Evolutionary conservation across 2,113 vertebrate species (phyloP), one percentile per base, ranked within the genome.

Genomic region (Colinus virginianus): DNA sequence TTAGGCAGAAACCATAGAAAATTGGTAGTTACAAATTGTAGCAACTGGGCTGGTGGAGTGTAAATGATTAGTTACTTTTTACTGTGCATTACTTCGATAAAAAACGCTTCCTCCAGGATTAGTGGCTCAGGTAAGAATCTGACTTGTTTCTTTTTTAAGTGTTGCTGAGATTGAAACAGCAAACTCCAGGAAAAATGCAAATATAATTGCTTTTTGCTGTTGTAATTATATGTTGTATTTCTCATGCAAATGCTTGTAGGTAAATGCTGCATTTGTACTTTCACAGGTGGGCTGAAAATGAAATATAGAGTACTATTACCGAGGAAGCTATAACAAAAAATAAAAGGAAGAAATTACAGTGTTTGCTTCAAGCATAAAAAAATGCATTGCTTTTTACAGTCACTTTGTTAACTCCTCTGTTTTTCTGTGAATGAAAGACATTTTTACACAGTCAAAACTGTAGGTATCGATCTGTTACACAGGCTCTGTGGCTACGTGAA

Each of bases 191-290:
- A 74, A 72, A 96, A 88, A 55, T 88, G 46, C 55, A 95, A 89
- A 94, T 91, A 70, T 83, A 67, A 49, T 69, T 7, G 22, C 34
- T 87, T 93, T 97, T 96, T 95, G n/a, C 90, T 89, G 36, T 87
- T 92, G 80, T 94, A 96, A 97, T 97, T 95, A 86, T 36, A 84
- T 61, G 51, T 51, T 95, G 80, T 84, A 88, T 94, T 95, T 96
- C 55, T 95, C 63, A 90, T 78, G 90, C 71, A 94, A 96, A 88
- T 90, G 30, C 34, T 82, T 69, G 66, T 72, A 63, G 42, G 82
- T 95, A 96, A 96, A 95, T 96, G 79, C 51, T 91, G 67, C 58
- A 90, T 89, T 68, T 94, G 78, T 82, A 93, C 55, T 88, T 84
- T 66, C 82, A 79, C 68, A 94, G 74, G 78, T 94, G 67, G 78